These are phyloP conservation scores for Druon quercuslanigerum DNA, from an alignment of 1,140 invertebrate genomes.

Conservation along the genomic window DNA sequence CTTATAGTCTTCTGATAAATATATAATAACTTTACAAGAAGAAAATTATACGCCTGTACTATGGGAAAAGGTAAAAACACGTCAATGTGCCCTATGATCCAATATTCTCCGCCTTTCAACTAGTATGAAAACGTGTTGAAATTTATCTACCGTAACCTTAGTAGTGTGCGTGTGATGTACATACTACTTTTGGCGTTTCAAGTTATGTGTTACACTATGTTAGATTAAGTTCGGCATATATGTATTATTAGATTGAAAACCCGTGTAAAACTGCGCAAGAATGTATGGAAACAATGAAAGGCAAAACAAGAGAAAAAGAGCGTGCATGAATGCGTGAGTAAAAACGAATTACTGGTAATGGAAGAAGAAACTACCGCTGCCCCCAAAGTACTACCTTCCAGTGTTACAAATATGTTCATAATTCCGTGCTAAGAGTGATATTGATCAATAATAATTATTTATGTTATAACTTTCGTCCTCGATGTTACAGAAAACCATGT, in stretches of 20 bases:
- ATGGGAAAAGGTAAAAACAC: background rate
- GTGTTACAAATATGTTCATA: constrained; percentile 71
- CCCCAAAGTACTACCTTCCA: constrained; percentile 70
- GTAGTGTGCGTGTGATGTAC: constrained; percentile 62
- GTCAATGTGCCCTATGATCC: no score
- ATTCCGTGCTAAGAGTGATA: constrained; percentile 74
- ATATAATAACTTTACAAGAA: no score
- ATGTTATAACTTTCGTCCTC: constrained; percentile 74
- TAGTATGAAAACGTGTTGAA: background rate
- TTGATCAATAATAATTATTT: constrained; percentile 74
- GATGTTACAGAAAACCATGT: constrained; percentile 76
- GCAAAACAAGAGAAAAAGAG: constrained; percentile 46
- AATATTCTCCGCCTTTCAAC: background rate
- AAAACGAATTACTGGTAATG: constrained; percentile 43
- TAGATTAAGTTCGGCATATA: constrained; percentile 60
- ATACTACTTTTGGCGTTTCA: constrained; percentile 67
- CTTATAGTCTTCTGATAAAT: no score
- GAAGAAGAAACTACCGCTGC: constrained; percentile 55
- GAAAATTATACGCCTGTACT: background rate
- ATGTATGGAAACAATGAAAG: constrained; percentile 35
- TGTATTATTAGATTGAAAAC: constrained; percentile 54
- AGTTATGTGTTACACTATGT: constrained; percentile 56
- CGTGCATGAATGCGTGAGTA: constrained; percentile 46
- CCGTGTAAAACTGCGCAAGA: constrained; percentile 59
- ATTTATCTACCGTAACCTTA: background rate